Evolutionary conservation across 2,113 vertebrate species (phyloP).

Genomic region (Arizona elegans): DNA sequence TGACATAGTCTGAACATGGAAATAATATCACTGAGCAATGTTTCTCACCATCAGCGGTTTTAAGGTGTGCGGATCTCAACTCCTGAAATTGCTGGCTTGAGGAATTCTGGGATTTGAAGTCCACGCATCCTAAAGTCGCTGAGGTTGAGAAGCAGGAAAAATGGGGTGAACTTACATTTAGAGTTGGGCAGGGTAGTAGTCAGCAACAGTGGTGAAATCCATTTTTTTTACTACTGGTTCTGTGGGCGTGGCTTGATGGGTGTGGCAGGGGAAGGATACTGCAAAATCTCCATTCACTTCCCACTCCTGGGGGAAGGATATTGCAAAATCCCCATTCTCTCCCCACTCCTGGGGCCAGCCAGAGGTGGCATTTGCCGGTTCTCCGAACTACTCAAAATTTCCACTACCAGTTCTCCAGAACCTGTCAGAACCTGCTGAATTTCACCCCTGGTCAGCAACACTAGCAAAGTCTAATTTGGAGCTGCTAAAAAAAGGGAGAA

Average conservation of each 20-base stretch:
- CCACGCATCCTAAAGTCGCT: not conserved
- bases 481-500: not conserved
- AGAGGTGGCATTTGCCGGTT: no score
- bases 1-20: not conserved
- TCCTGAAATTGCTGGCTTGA: not conserved
- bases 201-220: not conserved
- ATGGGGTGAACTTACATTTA: not conserved
- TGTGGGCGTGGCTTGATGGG: no score
- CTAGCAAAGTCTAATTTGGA: not conserved
- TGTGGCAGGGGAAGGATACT: no score
- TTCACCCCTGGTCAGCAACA: not conserved
- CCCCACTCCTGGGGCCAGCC: no score
- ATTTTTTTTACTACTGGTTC: no score
- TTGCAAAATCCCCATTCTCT: no score
- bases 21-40: not conserved
- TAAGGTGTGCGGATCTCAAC: not conserved
- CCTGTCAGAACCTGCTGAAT: no score
- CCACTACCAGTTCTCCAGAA: no score
- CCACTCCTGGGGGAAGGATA: no score
- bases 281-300: no score
- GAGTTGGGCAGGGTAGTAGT: not conserved
- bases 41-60: not conserved
- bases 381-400: no score
- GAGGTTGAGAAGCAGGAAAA: not conserved
- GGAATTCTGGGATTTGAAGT: not conserved